These are phyloP conservation scores for Ceyx margarethae DNA, from an alignment of 2,113 vertebrate genomes.

Conservation along the genomic window DNA sequence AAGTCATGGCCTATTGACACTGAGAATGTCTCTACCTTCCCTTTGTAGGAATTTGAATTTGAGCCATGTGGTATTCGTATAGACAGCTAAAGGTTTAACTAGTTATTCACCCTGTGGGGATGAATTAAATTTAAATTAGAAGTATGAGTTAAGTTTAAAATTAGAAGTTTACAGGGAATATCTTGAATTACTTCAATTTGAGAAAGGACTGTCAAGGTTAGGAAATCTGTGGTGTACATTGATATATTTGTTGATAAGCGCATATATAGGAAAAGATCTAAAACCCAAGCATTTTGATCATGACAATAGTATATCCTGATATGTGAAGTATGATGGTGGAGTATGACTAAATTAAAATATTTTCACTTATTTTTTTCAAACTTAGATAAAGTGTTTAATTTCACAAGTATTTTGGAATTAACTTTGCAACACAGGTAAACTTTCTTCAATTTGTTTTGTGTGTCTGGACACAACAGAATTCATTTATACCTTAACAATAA, in stretches of 20 bases:
- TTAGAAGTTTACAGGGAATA: background rate
- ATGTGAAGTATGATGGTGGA: background rate
- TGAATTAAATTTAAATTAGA: no score
- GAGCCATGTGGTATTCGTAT: background rate
- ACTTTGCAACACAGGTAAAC: background rate
- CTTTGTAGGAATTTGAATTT: slow-evolving; percentile 43
- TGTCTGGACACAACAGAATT: background rate
- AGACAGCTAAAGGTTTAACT: slow-evolving; percentile 23
- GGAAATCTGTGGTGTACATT: background rate
- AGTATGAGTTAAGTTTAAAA: background rate
- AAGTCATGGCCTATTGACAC: slow-evolving; percentile 48
- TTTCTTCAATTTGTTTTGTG: background rate
- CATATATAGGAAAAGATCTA: background rate
- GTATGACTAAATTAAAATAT: background rate
- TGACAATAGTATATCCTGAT: background rate
- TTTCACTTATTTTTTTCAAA: background rate
- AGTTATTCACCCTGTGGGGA: background rate
- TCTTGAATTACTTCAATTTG: background rate
- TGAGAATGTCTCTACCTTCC: slow-evolving; percentile 37
- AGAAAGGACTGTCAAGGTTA: background rate
- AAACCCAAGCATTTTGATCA: background rate
- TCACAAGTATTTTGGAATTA: background rate
- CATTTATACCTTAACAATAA: background rate
- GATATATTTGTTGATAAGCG: background rate
- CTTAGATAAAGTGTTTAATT: background rate